These are phyloP conservation scores for Charina bottae DNA, from an alignment of 2,113 vertebrate genomes.

Conservation along the genomic window DNA sequence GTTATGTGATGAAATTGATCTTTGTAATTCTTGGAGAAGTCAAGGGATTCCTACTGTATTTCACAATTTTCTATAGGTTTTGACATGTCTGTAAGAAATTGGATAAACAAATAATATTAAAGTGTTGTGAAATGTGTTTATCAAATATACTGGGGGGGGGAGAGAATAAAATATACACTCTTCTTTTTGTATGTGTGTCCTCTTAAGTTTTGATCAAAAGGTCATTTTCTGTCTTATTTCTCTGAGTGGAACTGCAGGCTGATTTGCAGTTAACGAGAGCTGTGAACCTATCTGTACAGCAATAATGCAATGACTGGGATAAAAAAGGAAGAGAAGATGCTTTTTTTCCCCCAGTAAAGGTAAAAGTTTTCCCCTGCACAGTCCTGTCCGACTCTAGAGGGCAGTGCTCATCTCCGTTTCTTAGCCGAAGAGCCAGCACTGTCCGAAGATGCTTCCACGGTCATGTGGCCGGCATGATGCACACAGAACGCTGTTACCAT, in stretches of 20 bases:
- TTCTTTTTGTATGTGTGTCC: constrained; percentile 36
- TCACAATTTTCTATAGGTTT: not conserved
- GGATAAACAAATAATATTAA: not conserved
- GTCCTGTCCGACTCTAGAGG: too few species aligned
- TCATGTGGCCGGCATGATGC: too few species aligned
- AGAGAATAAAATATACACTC: constrained; percentile 54
- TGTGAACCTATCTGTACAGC: constrained; percentile 65
- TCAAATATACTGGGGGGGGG: not conserved
- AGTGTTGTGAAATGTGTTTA: not conserved
- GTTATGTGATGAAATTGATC: not conserved
- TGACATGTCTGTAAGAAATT: not conserved
- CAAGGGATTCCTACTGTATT: not conserved
- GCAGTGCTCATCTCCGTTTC: too few species aligned
- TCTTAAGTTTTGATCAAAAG: constrained; percentile 43
- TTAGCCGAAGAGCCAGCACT: too few species aligned
- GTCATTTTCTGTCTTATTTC: constrained; percentile 70
- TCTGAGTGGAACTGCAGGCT: constrained; percentile 59
- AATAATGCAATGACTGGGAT: constrained; percentile 62
- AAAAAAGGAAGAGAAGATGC: constrained; percentile 62
- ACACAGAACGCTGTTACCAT: too few species aligned
- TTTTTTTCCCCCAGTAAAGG: too few species aligned
- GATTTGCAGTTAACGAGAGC: constrained; percentile 64
- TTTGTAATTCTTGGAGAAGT: not conserved
- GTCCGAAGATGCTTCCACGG: too few species aligned
- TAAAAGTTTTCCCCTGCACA: too few species aligned